These are phyloP conservation scores for Pseudochirops corinnae DNA, from an alignment of 2,797 vertebrate species.

Conservation along the genomic window DNA sequence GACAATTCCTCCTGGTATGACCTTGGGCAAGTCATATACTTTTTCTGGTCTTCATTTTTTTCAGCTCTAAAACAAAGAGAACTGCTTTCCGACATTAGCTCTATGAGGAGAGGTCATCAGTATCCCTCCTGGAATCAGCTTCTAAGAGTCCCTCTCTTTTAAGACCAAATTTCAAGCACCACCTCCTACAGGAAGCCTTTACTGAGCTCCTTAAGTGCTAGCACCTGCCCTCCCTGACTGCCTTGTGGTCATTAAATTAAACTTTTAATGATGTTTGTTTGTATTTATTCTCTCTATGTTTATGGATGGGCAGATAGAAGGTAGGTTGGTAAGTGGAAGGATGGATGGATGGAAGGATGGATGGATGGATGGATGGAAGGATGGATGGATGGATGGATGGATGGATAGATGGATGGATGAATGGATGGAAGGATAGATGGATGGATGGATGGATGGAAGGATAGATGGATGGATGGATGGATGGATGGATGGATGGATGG, in stretches of 20 bases:
- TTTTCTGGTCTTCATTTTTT: neutral
- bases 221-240: neutral
- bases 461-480: neutral
- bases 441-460: no score
- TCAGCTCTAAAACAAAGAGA: neutral
- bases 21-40: neutral
- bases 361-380: no score
- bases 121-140: neutral
- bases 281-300: neutral
- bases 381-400: no score
- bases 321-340: neutral
- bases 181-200: neutral
- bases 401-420: no score
- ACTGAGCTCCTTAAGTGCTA: neutral
- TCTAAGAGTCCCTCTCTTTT: neutral
- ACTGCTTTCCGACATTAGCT: neutral
- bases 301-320: neutral
- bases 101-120: neutral
- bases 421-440: no score
- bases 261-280: neutral
- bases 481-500: neutral
- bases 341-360: no score
- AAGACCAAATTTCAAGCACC: neutral
- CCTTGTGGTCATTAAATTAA: neutral
- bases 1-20: neutral